phyloP scores from a whole-genome alignment of 2,113 vertebrate species.

The Bombycilla garrulus region DNA sequence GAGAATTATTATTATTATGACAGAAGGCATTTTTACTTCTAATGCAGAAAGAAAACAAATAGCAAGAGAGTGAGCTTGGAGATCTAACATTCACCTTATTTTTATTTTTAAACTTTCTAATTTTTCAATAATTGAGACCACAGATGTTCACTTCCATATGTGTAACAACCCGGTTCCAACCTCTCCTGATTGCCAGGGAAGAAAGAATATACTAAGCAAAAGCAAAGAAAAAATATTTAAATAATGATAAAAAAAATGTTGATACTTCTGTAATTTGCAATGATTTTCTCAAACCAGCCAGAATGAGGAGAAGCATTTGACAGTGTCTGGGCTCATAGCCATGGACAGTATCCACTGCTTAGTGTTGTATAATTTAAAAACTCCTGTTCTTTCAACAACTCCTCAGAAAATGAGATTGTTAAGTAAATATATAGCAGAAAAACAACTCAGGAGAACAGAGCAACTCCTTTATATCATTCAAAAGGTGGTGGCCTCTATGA shows the following conservation, averaged over 20 bases:
- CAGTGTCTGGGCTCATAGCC: conserved; percentile 74
- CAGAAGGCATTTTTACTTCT: conserved; percentile 30
- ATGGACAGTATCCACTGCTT: conserved; percentile 65
- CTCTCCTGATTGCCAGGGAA: not conserved
- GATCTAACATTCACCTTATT: not conserved
- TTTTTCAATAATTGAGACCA: conserved; percentile 46
- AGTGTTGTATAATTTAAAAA: conserved; percentile 75
- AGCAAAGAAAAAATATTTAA: conserved; percentile 60
- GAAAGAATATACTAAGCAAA: conserved; percentile 22
- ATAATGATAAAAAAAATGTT: conserved; percentile 37
- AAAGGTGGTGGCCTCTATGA: conserved; percentile 45
- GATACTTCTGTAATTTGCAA: conserved; percentile 64
- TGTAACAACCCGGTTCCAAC: conserved; percentile 11
- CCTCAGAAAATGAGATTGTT: conserved; percentile 69
- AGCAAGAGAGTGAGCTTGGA: not conserved
- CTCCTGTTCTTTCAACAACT: conserved; percentile 77
- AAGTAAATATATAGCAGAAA: conserved; percentile 71
- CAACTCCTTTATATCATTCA: conserved; percentile 39
- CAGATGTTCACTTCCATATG: conserved; percentile 33
- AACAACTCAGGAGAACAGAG: conserved; percentile 59
- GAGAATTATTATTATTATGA: conserved; percentile 25
- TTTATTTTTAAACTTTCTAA: conserved; percentile 52
- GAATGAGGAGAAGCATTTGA: conserved; percentile 65
- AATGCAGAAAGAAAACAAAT: conserved; percentile 31
- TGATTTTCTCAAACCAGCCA: conserved; percentile 65